Evolutionary conservation across 1,140 invertebrate genomes (phyloP), one percentile per base, ranked within the genome.

Genomic region (Caenorhabditis latens): DNA sequence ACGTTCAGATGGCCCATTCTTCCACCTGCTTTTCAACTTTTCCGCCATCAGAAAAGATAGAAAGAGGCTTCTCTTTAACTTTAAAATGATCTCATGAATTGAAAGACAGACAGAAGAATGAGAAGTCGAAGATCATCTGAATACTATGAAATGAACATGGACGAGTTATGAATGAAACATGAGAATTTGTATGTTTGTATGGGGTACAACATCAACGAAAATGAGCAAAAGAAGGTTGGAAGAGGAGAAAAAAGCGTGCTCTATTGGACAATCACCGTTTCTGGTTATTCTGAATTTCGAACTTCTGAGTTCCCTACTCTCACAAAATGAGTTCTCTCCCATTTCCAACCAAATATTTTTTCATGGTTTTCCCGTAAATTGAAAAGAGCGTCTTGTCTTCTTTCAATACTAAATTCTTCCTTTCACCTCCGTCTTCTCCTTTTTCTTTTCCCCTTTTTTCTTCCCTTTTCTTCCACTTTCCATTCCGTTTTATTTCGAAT

Each of bases 11-110:
- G 32, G 32, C 46, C 71, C 46, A 48, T 50, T 24, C n/a, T 32
- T 79, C 71, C 71, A 79, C 71, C 71, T 79, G 71, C 46, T 79
- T 50, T 50, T 67, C 53, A 50, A 13, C 24, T 50, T 50, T 48
- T 19, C 46, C 71, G 71, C 43, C 13, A 63, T 21, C 11, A 58
- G n/a, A n/a, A 21, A 19, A 58, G n/a, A 16, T 14, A 58, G n/a
- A 58, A 58, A 58, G 8, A 58, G n/a, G 13, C 21, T n/a, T 58
- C 32, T 32, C 32, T 32, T n/a, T 32, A 32, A 32, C 32, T 32
- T 58, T 21, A 21, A 58, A 58, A 58, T 21, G 50, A 13, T 53
- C 50, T 19, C 19, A 32, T 11, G 61, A 63, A 32, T 19, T 58
- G n/a, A 19, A 32, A 63, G 14, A 63, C 16, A 58, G 8, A 58